These are phyloP conservation scores for Phasia obesa DNA, from an alignment of 2,888 invertebrate genomes.

Conservation along the genomic window DNA sequence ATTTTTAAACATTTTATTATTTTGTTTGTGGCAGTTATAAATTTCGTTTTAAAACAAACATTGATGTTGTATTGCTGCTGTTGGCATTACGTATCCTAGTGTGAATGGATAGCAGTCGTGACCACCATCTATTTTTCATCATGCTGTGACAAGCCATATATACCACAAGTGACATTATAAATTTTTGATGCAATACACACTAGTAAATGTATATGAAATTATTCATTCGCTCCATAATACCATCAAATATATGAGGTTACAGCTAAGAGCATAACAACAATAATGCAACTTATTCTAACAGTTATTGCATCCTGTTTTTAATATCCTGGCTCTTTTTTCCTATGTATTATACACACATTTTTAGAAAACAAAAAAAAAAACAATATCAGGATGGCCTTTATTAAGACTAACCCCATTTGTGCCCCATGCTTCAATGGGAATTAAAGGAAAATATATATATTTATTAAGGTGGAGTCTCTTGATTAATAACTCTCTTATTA, in stretches of 20 bases:
- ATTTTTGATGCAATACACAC: constrained; percentile 77
- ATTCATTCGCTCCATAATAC: constrained; percentile 22
- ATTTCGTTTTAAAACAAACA: constrained; percentile 52
- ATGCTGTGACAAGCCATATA: constrained; percentile 68
- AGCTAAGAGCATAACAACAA: constrained; percentile 23
- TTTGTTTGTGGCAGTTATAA: constrained; percentile 60
- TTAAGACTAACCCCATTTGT: no score
- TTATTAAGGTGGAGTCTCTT: no score
- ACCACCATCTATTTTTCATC: constrained; percentile 70
- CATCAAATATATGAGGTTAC: constrained; percentile 28
- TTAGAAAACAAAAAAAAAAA: background rate
- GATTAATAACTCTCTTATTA: no score
- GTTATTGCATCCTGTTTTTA: constrained; percentile 61
- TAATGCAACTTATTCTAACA: constrained; percentile 52
- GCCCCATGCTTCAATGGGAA: no score
- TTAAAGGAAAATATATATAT: no score
- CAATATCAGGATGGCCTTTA: no score
- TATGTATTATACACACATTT: constrained; percentile 46
- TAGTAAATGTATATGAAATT: constrained; percentile 13
- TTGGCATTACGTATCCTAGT: constrained; percentile 41
- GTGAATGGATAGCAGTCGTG: constrained; percentile 57
- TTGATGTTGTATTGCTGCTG: constrained; percentile 46
- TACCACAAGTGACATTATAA: constrained; percentile 77
- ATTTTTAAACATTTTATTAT: constrained; percentile 10
- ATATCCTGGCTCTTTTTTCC: constrained; percentile 37